Conservation (phyloP, 2,888 invertebrate species). For the Sphaeridia pumilis region DNA sequence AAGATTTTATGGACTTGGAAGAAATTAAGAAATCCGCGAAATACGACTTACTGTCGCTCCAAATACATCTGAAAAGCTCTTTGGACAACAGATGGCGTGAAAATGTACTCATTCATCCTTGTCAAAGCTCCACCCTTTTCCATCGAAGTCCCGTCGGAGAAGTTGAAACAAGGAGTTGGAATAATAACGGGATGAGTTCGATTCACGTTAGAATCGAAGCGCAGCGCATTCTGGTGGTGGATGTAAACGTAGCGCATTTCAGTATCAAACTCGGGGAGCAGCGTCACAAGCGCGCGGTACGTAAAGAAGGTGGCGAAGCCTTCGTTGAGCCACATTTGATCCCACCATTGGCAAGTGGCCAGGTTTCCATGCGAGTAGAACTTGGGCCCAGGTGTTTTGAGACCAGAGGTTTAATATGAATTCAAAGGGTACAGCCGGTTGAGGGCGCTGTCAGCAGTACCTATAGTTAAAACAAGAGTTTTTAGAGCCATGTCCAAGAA, state of each 20-base stretch:
- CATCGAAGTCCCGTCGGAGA: slow-evolving; percentile 19
- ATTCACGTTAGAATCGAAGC: slow-evolving; percentile 13
- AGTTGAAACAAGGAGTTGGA: slow-evolving; percentile 14
- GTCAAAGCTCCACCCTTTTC: slow-evolving; percentile 26
- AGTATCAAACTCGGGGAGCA: slow-evolving; percentile 24
- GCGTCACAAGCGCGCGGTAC: slow-evolving; percentile 16
- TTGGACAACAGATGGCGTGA: slow-evolving; percentile 20
- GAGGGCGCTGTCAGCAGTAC: too few relatives aligned
- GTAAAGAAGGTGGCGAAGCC: slow-evolving; percentile 12
- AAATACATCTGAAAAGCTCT: slow-evolving; percentile 19
- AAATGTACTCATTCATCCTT: slow-evolving; percentile 25
- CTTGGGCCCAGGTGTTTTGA: slow-evolving; percentile 4
- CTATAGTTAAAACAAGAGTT: too few relatives aligned
- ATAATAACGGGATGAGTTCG: slow-evolving; percentile 26
- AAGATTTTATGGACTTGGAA: too few relatives aligned
- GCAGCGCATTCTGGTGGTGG: slow-evolving; percentile 22
- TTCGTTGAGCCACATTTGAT: slow-evolving; percentile 14
- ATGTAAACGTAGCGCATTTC: slow-evolving; percentile 23
- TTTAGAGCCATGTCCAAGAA: too few relatives aligned
- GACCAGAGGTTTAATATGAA: too few relatives aligned
- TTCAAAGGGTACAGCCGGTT: too few relatives aligned
- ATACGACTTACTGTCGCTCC: background rate
- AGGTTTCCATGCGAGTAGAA: slow-evolving; percentile 12
- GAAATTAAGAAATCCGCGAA: too few relatives aligned
- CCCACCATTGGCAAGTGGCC: slow-evolving; percentile 12